These are phyloP conservation scores for Ditula angustiorana DNA, from an alignment of 2,888 invertebrate genomes.

Conservation along the genomic window DNA sequence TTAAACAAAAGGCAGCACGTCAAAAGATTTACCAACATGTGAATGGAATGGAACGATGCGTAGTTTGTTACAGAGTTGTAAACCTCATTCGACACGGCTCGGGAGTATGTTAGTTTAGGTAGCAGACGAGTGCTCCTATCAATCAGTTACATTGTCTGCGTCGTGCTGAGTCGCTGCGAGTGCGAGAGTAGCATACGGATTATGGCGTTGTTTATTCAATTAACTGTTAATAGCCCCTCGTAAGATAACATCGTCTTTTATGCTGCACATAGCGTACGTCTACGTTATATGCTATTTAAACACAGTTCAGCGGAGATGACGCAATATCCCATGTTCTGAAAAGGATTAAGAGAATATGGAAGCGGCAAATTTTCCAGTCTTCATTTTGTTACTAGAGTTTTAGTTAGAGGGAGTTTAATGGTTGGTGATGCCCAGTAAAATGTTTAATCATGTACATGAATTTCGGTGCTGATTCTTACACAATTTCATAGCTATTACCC, in stretches of 20 bases:
- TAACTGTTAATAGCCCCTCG: constrained; percentile 36
- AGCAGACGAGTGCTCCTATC: constrained; percentile 18
- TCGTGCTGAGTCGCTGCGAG: constrained; percentile 14
- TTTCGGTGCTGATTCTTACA: too few relatives aligned
- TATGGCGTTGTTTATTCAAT: constrained; percentile 39
- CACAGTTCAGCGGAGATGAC: constrained; percentile 17
- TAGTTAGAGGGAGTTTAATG: too few relatives aligned
- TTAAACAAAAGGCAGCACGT: constrained; percentile 36
- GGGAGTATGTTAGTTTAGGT: constrained; percentile 15
- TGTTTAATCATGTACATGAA: too few relatives aligned
- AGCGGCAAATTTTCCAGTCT: too few relatives aligned
- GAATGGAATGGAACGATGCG: constrained; percentile 25
- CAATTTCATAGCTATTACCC: too few relatives aligned
- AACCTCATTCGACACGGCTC: constrained; percentile 28
- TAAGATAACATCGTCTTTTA: constrained; percentile 31
- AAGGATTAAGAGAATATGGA: not conserved
- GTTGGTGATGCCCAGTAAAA: too few relatives aligned
- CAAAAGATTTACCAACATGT: constrained; percentile 35
- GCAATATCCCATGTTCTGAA: constrained; percentile 14
- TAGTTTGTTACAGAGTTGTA: constrained; percentile 26
- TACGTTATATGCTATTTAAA: constrained; percentile 6
- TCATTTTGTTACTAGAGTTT: too few relatives aligned
- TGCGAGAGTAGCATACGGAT: constrained; percentile 27
- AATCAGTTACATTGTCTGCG: constrained; percentile 25
- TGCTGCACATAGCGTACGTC: constrained; percentile 4